Conservation (phyloP, 2,113 vertebrate species). For the Oceanodroma tethys region DNA sequence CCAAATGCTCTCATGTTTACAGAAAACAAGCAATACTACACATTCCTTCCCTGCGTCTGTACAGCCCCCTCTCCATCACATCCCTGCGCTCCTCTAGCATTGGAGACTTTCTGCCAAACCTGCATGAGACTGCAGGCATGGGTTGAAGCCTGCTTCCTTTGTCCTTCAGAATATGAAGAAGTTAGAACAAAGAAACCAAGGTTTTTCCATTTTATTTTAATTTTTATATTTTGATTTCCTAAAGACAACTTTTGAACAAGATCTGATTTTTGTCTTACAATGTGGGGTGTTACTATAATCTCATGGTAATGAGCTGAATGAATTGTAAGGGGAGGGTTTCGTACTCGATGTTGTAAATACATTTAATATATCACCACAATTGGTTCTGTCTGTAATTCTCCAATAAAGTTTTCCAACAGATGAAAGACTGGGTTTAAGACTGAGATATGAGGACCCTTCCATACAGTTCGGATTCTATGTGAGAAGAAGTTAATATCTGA, state of each 20-base stretch:
- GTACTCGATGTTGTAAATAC: neutral
- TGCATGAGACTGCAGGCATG: neutral
- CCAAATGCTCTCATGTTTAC: slow-evolving; percentile 1
- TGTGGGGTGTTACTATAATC: neutral
- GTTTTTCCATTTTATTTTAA: neutral
- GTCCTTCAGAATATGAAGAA: neutral
- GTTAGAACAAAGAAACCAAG: neutral
- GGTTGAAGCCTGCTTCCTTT: neutral
- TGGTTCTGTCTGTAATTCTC: neutral
- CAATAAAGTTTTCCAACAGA: neutral
- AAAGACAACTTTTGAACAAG: neutral
- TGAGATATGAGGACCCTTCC: neutral
- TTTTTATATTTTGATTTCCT: neutral
- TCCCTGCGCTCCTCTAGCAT: neutral
- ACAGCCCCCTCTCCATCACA: neutral
- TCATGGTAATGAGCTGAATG: neutral
- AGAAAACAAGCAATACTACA: neutral
- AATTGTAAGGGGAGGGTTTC: neutral
- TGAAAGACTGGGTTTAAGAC: neutral
- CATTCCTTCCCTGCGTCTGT: neutral
- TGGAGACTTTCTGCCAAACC: neutral
- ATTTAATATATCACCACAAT: neutral
- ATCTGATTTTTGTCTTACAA: neutral
- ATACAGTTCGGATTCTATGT: neutral
- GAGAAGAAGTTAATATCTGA: neutral